Evolutionary conservation across 2,113 vertebrate genomes (phyloP), one percentile per base, ranked within the genome.

Genomic region (western clawed frog (Xenopus tropicalis)): DNA sequence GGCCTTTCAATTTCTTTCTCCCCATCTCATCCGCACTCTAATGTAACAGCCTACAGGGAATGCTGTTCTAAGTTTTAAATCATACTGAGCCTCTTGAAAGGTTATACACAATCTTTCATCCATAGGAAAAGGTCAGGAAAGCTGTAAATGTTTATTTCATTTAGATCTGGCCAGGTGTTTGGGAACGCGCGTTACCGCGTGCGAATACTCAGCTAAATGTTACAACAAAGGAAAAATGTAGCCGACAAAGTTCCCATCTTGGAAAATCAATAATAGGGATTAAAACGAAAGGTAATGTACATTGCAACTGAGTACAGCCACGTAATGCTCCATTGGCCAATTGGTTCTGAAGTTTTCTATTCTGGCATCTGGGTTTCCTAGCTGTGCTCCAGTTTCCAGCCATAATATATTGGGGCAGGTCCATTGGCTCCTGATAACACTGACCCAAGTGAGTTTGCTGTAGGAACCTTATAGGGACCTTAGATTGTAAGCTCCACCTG

Each of bases 81-180:
- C 80, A 81, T 23, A 72, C 66, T 65, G 77, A 83, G 77, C 23
- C 73, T 81, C 79, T 88, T 87, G 83, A 90, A 87, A 83, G 80
- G 24, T 67, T 84, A 83, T 64, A 87, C 78, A 17, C 43, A 65
- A 76, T 76, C 73, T 76, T 76, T 76, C 73, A 80, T 78, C 84
- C 84, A 86, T 83, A 82, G 17, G 29, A 81, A 84, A 90, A 91
- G 88, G 86, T 90, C 86, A 90, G 64, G 81, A 86, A 88, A 82
- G 66, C 70, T 82, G 78, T 84, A 80, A 85, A 80, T 79, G 70
- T 81, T 84, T 86, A 80, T 85, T 83, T 82, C 65, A 69, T 69
- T 63, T 42, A 80, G 71, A 77, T 80, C 79, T 79, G 79, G 79
- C 0, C 11, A 78, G 73, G 22, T 69, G 61, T 20, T 83, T 84